A percentile compares a stretch with the other conserved stretches of the same genome.
Conservation (phyloP, 2,113 vertebrate genomes). For the Pollachius pollachius region DNA sequence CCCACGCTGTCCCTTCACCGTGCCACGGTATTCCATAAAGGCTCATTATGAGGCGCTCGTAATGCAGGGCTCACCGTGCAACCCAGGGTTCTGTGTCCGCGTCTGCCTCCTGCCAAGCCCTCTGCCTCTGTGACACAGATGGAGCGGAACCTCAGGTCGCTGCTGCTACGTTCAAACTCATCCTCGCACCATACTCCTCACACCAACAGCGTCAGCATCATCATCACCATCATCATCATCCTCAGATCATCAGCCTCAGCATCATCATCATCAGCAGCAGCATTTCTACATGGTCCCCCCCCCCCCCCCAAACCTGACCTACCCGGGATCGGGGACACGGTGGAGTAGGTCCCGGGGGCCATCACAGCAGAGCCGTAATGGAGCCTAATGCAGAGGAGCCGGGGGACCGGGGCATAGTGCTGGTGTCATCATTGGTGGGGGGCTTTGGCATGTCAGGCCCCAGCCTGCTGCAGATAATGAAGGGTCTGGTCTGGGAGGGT, state of each 20-base stretch:
- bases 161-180: neutral
- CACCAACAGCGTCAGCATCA: constrained; percentile 4
- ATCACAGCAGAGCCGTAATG: constrained; percentile 25
- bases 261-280: neutral
- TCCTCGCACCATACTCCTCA: constrained; percentile 9
- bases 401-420: neutral
- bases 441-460: constrained; percentile 12
- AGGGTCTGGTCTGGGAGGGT: neutral
- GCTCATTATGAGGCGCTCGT: constrained; percentile 9
- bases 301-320: too few relatives aligned
- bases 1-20: constrained; percentile 52
- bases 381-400: constrained; percentile 6
- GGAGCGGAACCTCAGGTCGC: neutral
- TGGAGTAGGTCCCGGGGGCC: neutral
- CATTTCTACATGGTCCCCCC: too few relatives aligned
- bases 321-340: too few relatives aligned
- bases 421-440: constrained; percentile 1
- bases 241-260: neutral
- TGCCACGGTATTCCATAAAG: constrained; percentile 34
- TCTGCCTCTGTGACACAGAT: neutral
- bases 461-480: neutral
- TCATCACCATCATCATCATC: neutral
- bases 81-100: constrained; percentile 14
- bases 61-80: neutral
- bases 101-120: constrained; percentile 7